Evolutionary conservation across 2,797 vertebrate genomes (phyloP), one percentile per base, ranked within the genome.

Genomic region (Chloroceryle inda): DNA sequence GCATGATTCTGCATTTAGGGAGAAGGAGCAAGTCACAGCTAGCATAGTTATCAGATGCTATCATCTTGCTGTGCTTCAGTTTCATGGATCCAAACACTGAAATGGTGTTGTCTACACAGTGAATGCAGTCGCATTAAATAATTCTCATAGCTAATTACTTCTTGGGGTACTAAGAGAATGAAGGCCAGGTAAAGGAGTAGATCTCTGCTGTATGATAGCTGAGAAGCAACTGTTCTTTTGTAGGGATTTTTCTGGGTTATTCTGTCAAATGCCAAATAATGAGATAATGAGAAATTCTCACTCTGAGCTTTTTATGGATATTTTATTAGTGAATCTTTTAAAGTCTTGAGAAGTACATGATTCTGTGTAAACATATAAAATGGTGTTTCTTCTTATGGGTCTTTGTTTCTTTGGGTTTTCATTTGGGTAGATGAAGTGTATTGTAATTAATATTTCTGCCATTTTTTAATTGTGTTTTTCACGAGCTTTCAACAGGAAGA

Each of bases 221-320:
- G 29, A 64, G 58, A n/a, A 75, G 8, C 56, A 72, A 9, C 14
- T 74, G 21, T 31, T 83, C 12, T 35, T 40, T 33, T 53, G 27
- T 62, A 53, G 50, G 37, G 22, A 42, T 55, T 72, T 62, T 63
- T 5, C n/a, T 45, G 24, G 40, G 31, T 61, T 90, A 1, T 68
- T 81, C 74, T 87, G 58, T 93, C 81, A 82, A 1, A 82, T 20
- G 3, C 31, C 86, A 53, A 88, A 10, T 38, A 49, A 63, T 85
- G 73, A 94, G 69, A 24, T 76, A 66, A 91, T 89, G 82, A 61
- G 22, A 42, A 89, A 79, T 83, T 72, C 23, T 89, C 64, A 83
- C 49, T 31, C 44, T 49, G 76, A 89, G 76, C 20, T 88, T 77
- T 89, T 94, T 50, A 58, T 61, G 21, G 17, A 6, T 72, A 2